Evolutionary conservation across 2,888 invertebrate genomes (phyloP), one percentile per base, ranked within the genome.

Genomic region (Bunonema sp.): DNA sequence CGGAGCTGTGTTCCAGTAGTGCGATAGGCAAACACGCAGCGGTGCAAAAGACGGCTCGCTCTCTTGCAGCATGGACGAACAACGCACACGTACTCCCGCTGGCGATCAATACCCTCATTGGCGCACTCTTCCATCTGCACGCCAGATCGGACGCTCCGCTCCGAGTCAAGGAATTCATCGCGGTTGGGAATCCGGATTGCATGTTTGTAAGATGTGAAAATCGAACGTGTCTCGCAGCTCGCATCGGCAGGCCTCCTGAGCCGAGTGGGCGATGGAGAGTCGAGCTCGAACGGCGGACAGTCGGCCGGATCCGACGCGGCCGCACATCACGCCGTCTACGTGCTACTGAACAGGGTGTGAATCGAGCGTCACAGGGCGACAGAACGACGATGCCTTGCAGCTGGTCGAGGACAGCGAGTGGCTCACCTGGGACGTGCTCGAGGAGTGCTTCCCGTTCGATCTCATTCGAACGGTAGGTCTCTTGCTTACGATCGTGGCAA

Each of bases 401-500:
- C 87, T 97, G 70, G 93, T 97, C 31, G 87, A 91, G 71, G 87
- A 91, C 70, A 93, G 89, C 12, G 89, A 91, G 12, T 97, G 89
- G 74, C 77, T 97, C 20, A 93, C 93, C 1, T 91, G 91, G 88
- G 93, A 97, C 75, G 77, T 97, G 50, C 73, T 99, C 53, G 97
- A 99, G 71, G 89, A 89, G 10, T 99, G 97, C 72, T 99, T 97
- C 72, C 97, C 97, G 0, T 97, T 97, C 69, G 89, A 89, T 19
- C 77, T 97, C 38, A 84, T 99, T 63, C 79, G 97, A 44, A 93
- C 93, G 70, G 88, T n/a, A n/a, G n/a, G n/a, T n/a, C n/a, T n/a
- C n/a, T n/a, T n/a, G n/a, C n/a, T n/a, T n/a, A n/a, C n/a, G n/a
- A n/a, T n/a, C n/a, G n/a, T n/a, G n/a, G n/a, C n/a, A n/a, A n/a